These are phyloP conservation scores for Hiodon alosoides DNA, from an alignment of 2,113 vertebrate genomes.

Conservation along the genomic window DNA sequence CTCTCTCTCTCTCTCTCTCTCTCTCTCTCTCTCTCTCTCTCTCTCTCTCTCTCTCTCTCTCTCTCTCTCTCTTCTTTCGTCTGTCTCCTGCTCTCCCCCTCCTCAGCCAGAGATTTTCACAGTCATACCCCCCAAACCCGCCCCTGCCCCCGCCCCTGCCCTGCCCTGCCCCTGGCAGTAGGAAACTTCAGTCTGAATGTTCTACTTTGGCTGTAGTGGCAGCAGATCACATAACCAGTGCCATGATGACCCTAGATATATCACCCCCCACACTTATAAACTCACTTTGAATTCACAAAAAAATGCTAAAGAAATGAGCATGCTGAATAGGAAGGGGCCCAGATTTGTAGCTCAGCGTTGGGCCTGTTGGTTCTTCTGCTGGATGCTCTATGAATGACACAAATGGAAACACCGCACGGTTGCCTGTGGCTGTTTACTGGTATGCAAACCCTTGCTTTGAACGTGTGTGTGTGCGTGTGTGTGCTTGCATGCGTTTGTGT, in stretches of 20 bases:
- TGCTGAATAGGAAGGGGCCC: background rate
- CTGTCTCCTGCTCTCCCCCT: constrained; percentile 36
- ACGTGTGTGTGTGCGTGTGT: background rate
- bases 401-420: background rate
- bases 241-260: constrained; percentile 46
- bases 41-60: constrained; percentile 16
- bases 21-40: constrained; percentile 15
- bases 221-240: constrained; percentile 55
- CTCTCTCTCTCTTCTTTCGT: constrained; percentile 52
- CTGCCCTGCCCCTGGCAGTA: constrained; percentile 31
- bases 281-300: too few relatives aligned
- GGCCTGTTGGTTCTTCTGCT: constrained; percentile 1
- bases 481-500: too few relatives aligned
- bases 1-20: too few relatives aligned
- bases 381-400: background rate
- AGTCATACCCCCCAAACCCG: constrained; percentile 50
- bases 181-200: constrained; percentile 42
- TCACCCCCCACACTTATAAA: too few relatives aligned
- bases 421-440: background rate
- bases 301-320: background rate
- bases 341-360: background rate
- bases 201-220: constrained; percentile 41
- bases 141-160: too few relatives aligned
- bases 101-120: constrained; percentile 45
- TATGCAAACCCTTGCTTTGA: background rate